Conservation (phyloP, 92 coral and sea anemone species). For the Phenganax marumi region DNA sequence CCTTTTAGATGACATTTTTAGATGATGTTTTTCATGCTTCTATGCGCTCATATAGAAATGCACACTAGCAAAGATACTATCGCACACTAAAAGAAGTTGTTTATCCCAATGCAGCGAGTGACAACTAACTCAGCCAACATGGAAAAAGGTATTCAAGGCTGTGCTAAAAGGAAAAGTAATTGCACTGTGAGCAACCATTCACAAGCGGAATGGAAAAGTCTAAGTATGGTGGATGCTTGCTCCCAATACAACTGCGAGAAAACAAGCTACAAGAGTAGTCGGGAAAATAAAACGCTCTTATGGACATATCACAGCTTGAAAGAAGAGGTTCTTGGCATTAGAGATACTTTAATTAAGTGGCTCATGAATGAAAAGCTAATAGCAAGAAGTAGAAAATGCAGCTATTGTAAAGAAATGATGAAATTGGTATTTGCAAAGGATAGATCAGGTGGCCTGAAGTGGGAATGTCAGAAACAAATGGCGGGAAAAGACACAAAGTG, state of each 20-base stretch:
- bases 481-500: slow-evolving; percentile 48
- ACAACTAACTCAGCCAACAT: no score
- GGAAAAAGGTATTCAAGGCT: no score
- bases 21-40: no score
- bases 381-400: slow-evolving; percentile 41
- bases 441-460: slow-evolving; percentile 53
- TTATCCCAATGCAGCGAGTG: no score
- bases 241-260: neutral
- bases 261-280: neutral
- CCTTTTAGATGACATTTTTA: no score
- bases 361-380: slow-evolving; percentile 54
- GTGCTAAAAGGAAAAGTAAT: no score
- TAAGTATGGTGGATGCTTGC: no score
- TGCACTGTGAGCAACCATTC: no score
- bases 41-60: no score
- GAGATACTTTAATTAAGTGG: slow-evolving; percentile 53
- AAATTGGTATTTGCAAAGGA: slow-evolving; percentile 45
- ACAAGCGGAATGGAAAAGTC: no score
- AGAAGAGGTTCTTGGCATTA: slow-evolving; percentile 35
- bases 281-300: neutral
- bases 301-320: slow-evolving; percentile 24
- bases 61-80: no score
- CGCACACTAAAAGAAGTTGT: no score
- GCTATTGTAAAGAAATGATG: slow-evolving; percentile 44
- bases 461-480: slow-evolving; percentile 56